Conservation (phyloP, 53 echinoderm and acorn worm species). For the Stichopus horrens region DNA sequence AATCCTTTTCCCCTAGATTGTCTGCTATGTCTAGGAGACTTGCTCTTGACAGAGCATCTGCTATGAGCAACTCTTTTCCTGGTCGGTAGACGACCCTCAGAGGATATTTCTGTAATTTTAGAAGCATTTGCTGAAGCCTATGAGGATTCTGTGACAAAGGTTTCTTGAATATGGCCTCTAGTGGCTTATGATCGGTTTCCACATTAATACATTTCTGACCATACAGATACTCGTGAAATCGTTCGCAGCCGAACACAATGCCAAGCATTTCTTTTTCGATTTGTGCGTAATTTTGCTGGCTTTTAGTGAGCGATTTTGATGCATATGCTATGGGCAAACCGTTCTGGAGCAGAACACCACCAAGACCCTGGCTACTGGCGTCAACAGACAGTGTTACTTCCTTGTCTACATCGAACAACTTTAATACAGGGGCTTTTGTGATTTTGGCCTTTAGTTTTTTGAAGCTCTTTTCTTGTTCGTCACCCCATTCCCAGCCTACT, state of each 20-base stretch:
- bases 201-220: slow-evolving; percentile 29
- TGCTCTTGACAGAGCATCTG: slow-evolving; percentile 49
- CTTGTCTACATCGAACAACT: background rate
- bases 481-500: slow-evolving; percentile 34
- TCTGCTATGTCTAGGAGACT: slow-evolving; percentile 1
- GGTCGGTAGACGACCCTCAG: slow-evolving; percentile 44
- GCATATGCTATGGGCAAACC: slow-evolving; percentile 31
- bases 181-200: slow-evolving; percentile 44
- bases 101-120: slow-evolving; percentile 53
- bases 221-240: slow-evolving; percentile 56
- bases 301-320: slow-evolving; percentile 40
- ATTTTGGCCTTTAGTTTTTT: background rate
- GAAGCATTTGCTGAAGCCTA: slow-evolving; percentile 56
- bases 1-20: slow-evolving; percentile 22
- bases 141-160: slow-evolving; percentile 45
- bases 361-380: background rate
- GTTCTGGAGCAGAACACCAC: slow-evolving; percentile 30
- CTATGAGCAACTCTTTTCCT: slow-evolving; percentile 50
- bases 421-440: background rate
- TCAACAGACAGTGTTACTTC: slow-evolving; percentile 12
- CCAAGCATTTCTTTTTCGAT: slow-evolving; percentile 57
- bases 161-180: slow-evolving; percentile 53
- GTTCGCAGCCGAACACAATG: slow-evolving; percentile 55
- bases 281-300: slow-evolving; percentile 55
- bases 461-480: background rate